phyloP scores from a whole-genome alignment of 2,113 vertebrate genomes.

The Nymphicus hollandicus region DNA sequence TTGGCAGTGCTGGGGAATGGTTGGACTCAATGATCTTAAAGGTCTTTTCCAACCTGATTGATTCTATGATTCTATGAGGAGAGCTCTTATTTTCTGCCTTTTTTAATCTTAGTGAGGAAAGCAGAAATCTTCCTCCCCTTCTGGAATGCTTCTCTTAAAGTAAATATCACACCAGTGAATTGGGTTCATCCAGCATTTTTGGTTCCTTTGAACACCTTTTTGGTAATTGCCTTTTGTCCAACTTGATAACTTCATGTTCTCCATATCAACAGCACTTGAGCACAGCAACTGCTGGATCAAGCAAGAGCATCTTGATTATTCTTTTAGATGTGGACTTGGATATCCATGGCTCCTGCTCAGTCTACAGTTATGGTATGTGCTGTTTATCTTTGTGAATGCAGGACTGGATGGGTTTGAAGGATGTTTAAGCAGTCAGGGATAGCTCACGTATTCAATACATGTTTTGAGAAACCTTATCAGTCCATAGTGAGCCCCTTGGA shows the following conservation, averaged over 20 bases:
- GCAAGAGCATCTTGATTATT: not conserved
- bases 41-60: too few species aligned
- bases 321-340: not conserved
- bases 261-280: not conserved
- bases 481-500: accelerated
- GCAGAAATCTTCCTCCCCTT: not conserved
- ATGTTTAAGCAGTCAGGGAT: not conserved
- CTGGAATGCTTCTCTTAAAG: not conserved
- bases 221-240: not conserved
- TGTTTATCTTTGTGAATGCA: not conserved
- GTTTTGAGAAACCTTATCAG: not conserved
- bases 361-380: not conserved
- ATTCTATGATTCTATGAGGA: too few species aligned
- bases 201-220: not conserved
- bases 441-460: not conserved
- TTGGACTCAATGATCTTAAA: too few species aligned
- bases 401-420: not conserved
- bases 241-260: not conserved
- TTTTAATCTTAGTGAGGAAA: not conserved
- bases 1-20: too few species aligned
- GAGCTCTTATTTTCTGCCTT: not conserved
- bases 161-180: not conserved
- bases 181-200: not conserved
- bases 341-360: not conserved
- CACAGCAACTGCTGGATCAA: not conserved